A percentile compares a stretch with the other conserved stretches of the same genome.
Evolutionary conservation across 1,140 invertebrate species (phyloP).

Genomic region (Campoletis sonorensis): DNA sequence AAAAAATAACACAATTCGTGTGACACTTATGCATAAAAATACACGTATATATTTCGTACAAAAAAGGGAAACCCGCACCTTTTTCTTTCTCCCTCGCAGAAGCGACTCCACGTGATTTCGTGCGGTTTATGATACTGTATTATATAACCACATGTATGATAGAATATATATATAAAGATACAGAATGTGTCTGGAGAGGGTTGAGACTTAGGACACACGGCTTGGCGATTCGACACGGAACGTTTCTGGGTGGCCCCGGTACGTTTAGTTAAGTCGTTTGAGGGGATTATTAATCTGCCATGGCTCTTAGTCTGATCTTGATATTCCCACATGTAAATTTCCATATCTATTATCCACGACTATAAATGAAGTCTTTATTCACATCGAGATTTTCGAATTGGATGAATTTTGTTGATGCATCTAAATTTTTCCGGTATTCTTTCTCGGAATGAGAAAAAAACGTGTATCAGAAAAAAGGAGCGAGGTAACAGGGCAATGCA

Average conservation of each 20-base stretch:
- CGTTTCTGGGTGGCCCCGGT: constrained; percentile 61
- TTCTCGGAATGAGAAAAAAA: not conserved
- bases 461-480: not conserved
- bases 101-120: constrained; percentile 56
- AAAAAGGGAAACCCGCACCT: constrained; percentile 14
- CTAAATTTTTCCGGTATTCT: too few relatives aligned
- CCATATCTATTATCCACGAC: too few relatives aligned
- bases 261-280: constrained; percentile 70
- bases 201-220: not conserved
- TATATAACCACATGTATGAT: not conserved
- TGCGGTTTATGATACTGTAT: constrained; percentile 59
- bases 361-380: too few relatives aligned
- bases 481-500: not conserved
- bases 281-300: constrained; percentile 65
- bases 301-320: constrained; percentile 55
- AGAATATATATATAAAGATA: constrained; percentile 52
- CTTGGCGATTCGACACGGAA: constrained; percentile 59
- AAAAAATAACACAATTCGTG: too few relatives aligned
- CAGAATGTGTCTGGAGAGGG: not conserved
- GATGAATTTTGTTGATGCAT: too few relatives aligned
- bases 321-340: too few relatives aligned
- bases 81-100: not conserved
- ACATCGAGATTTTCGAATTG: too few relatives aligned
- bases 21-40: not conserved
- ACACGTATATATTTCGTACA: not conserved